Evolutionary conservation across 2,113 vertebrate species (phyloP), one percentile per base, ranked within the genome.

Genomic region (western clawed frog (Xenopus tropicalis)): DNA sequence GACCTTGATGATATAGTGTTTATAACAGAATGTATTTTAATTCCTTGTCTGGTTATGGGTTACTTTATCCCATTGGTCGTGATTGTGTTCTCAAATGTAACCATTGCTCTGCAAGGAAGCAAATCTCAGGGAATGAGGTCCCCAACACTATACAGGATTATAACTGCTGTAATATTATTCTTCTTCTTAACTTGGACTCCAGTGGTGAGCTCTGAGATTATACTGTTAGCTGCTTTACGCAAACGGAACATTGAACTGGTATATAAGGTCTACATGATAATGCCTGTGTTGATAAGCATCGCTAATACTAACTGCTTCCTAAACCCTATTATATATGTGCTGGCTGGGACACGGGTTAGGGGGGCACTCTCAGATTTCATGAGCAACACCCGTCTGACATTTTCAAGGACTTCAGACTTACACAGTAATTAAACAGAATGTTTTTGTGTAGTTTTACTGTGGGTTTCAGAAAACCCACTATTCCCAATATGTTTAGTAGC

Each of bases 181-280:
- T 29, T 25, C 16, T 63, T 37, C 24, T 8, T 63, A 29, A 63
- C 61, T 13, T 63, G 61, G 61, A 63, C 61, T 9, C 61, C 61
- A 24, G 16, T 63, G 16, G 61, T 63, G 10, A n/a, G 11, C 13
- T 23, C 24, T 63, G 16, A 63, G 24, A 29, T 63, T 63, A 63
- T 63, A 16, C 16, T 63, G 11, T 23, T 63, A 12, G 25, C 25
- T 14, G 61, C 25, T 63, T 12, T n/a, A n/a, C 61, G 11, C 10
- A 29, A 37, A 17, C 14, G 10, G 61, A 63, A 63, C 29, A 12
- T 37, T 11, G 10, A 17, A n/a, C 22, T 63, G 24, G 25, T 63
- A 29, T 37, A 17, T n/a, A 37, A 29, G 16, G 8, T 29, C 10
- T 22, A 24, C 8, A 42, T 14, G 14, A 24, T 63, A 29, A 24